phyloP scores from a whole-genome alignment of 2,888 invertebrate species.

The Hirudinaria manillensis region DNA sequence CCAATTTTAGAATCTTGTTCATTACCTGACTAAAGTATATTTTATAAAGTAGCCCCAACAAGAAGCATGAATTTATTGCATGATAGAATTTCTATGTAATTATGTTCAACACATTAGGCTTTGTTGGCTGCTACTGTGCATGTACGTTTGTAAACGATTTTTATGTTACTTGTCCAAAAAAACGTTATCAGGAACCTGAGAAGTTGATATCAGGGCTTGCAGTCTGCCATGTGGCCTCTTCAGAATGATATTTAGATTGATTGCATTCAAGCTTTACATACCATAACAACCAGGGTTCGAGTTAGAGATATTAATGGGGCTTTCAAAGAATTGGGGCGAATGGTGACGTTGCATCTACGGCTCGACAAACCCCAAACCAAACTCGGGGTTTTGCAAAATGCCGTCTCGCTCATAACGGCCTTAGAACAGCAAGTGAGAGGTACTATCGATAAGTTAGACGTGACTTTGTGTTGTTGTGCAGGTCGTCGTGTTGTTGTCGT shows the following conservation, averaged over 20 bases:
- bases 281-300: conserved; percentile 70
- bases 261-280: no score
- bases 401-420: conserved; percentile 94
- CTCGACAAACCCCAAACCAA: conserved; percentile 97
- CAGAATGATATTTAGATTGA: no score
- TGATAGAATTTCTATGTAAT: not conserved
- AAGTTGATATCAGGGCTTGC: not conserved
- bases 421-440: conserved; percentile 95
- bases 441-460: conserved; percentile 48
- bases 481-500: conserved; percentile 1
- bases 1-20: no score
- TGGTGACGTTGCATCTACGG: conserved; percentile 94
- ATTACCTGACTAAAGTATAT: no score
- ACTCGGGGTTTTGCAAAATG: conserved; percentile 93
- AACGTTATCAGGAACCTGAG: conserved; percentile 2
- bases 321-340: conserved; percentile 90
- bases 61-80: not conserved
- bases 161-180: not conserved
- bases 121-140: conserved; percentile 10
- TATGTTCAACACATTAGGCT: conserved; percentile 1
- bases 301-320: conserved; percentile 98
- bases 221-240: no score
- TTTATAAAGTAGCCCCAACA: no score
- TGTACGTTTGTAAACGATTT: not conserved
- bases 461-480: conserved; percentile 5